Evolutionary conservation across 2,113 vertebrate species (phyloP).

Genomic region (Eonycteris spelaea): DNA sequence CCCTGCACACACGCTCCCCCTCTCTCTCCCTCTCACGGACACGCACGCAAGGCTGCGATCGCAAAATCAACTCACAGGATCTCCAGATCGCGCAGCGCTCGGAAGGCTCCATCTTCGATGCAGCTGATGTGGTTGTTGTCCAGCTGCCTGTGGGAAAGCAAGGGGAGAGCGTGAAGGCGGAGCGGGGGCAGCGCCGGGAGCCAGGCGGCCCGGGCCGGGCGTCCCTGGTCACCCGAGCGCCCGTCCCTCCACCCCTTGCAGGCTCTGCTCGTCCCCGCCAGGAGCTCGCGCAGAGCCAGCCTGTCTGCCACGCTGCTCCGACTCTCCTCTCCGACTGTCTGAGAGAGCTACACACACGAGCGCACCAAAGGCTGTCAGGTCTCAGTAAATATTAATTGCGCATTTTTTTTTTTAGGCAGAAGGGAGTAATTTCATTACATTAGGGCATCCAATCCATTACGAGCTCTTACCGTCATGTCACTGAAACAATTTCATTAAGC

Average conservation of each 20-base stretch:
- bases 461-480: slow-evolving; percentile 99
- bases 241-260: slow-evolving; percentile 84
- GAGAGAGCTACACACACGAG: slow-evolving; percentile 82
- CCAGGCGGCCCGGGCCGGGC: slow-evolving; percentile 70
- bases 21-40: not conserved
- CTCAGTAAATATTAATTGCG: slow-evolving; percentile 99
- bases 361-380: slow-evolving; percentile 91
- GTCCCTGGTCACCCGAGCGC: slow-evolving; percentile 73
- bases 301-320: slow-evolving; percentile 89
- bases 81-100: slow-evolving; percentile 98
- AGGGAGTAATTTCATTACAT: slow-evolving; percentile 99
- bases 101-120: slow-evolving; percentile 99
- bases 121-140: slow-evolving; percentile 99
- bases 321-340: slow-evolving; percentile 83
- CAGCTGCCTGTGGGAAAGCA: slow-evolving; percentile 96
- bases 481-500: slow-evolving; percentile 99
- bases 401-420: slow-evolving; percentile 88
- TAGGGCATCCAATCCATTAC: slow-evolving; percentile 99
- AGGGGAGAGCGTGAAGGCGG: slow-evolving; percentile 88
- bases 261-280: slow-evolving; percentile 81
- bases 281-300: slow-evolving; percentile 86
- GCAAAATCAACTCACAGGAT: slow-evolving; percentile 95
- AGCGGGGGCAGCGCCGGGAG: slow-evolving; percentile 70
- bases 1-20: slow-evolving; percentile 68
- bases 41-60: slow-evolving; percentile 62